Percentiles rank a stretch among this genome's conserved stretches.
Conservation (phyloP, 2,113 vertebrate genomes). For the Dicerorhinus sumatrensis region DNA sequence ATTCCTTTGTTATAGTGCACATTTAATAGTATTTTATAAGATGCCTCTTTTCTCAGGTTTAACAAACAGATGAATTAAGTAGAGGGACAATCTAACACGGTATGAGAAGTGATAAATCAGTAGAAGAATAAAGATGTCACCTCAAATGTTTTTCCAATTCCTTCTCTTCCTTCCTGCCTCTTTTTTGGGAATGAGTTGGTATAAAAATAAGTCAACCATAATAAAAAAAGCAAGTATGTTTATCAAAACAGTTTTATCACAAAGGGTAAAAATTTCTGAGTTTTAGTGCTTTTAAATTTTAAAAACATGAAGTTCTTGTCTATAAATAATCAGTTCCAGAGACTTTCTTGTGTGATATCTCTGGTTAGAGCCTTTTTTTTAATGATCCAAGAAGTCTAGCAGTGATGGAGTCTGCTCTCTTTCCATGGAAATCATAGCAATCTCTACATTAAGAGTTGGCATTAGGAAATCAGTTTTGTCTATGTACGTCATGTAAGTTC, state of each 20-base stretch:
- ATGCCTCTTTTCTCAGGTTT: conserved; percentile 1
- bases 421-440: conserved; percentile 35
- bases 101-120: neutral
- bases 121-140: neutral
- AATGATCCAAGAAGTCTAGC: neutral
- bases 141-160: neutral
- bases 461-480: conserved; percentile 55
- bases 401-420: neutral
- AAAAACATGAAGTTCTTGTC: conserved; percentile 37
- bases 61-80: neutral
- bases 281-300: conserved; percentile 27
- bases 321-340: conserved; percentile 43
- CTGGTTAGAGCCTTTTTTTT: neutral
- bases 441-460: conserved; percentile 50
- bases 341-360: neutral
- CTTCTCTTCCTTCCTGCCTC: neutral
- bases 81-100: neutral
- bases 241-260: conserved; percentile 16
- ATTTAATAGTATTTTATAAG: neutral
- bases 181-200: neutral
- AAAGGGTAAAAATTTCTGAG: neutral
- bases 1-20: neutral
- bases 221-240: conserved; percentile 2
- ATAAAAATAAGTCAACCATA: neutral
- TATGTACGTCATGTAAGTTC: conserved; percentile 52